phyloP scores from a whole-genome alignment of 1,140 invertebrate genomes.

The Drosophila trapezifrons region DNA sequence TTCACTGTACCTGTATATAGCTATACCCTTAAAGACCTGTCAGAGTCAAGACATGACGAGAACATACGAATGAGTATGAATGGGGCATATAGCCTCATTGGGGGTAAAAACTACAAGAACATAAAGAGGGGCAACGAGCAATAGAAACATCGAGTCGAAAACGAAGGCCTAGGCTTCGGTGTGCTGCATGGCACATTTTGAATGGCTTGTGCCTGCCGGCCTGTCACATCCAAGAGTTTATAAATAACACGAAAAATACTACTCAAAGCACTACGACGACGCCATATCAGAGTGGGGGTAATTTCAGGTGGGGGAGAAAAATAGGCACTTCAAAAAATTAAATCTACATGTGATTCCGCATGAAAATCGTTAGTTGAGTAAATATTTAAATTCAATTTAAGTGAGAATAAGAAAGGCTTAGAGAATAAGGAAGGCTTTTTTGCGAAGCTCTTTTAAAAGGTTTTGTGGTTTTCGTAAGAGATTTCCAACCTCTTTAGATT shows the following conservation, averaged over 20 bases:
- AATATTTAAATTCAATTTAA: background rate
- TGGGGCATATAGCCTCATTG: slow-evolving; percentile 24
- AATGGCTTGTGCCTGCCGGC: slow-evolving; percentile 53
- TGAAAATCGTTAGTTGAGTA: background rate
- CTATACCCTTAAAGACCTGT: slow-evolving; percentile 6
- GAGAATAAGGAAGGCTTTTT: background rate
- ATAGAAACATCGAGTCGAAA: slow-evolving; percentile 21
- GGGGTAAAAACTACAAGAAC: background rate
- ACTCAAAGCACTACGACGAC: slow-evolving; percentile 50
- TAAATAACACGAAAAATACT: slow-evolving; percentile 71
- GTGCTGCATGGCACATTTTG: slow-evolving; percentile 51
- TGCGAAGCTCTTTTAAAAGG: too few relatives aligned
- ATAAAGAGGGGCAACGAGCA: slow-evolving; percentile 8
- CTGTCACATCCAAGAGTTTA: slow-evolving; percentile 61
- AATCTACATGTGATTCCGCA: too few relatives aligned
- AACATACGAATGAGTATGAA: slow-evolving; percentile 49
- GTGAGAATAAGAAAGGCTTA: background rate
- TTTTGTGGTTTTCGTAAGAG: too few relatives aligned
- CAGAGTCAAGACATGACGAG: slow-evolving; percentile 35
- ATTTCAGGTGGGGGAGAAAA: slow-evolving; percentile 20
- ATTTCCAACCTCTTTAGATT: too few relatives aligned
- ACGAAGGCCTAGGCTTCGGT: slow-evolving; percentile 25
- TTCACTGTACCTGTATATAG: background rate
- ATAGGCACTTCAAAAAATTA: background rate
- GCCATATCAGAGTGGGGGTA: background rate